Percentiles rank a stretch among this genome's conserved stretches.
phyloP scores from a whole-genome alignment of 2,113 vertebrate species.

The Brachypodius melanocephalos region DNA sequence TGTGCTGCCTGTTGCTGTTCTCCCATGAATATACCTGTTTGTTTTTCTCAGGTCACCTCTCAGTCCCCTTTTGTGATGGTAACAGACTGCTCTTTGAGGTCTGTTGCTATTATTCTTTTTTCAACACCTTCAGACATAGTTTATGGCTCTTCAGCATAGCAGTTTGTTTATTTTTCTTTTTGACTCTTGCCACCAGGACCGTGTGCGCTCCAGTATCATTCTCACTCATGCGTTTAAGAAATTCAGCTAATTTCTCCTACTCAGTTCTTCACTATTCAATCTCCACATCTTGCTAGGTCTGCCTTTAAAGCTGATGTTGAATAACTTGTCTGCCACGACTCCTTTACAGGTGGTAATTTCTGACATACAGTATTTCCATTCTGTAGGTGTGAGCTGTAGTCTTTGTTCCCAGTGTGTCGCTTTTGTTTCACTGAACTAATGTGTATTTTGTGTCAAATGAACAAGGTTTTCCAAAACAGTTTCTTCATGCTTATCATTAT shows the following conservation, averaged over 20 bases:
- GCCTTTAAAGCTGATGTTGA: not conserved
- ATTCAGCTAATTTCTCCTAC: not conserved
- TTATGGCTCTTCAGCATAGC: not conserved
- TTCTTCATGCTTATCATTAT: not conserved
- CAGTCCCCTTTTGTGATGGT: not conserved
- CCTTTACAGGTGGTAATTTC: not conserved
- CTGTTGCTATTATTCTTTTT: not conserved
- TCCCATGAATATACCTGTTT: not conserved
- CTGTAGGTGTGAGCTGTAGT: not conserved
- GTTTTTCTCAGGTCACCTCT: not conserved
- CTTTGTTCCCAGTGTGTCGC: not conserved
- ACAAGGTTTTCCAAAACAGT: not conserved
- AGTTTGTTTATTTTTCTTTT: not conserved
- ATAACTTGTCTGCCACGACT: not conserved
- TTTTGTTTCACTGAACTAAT: not conserved
- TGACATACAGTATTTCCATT: not conserved
- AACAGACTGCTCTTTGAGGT: not conserved
- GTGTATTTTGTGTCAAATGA: not conserved
- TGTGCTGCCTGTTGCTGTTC: not conserved
- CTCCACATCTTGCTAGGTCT: not conserved
- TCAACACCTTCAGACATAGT: not conserved
- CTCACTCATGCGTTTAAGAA: not conserved
- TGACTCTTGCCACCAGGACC: not conserved
- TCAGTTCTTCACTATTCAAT: not conserved
- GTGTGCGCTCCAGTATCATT: not conserved